Evolutionary conservation across 1,140 invertebrate species (phyloP), one percentile per base, ranked within the genome.

Genomic region (Scaptomyza hsui): DNA sequence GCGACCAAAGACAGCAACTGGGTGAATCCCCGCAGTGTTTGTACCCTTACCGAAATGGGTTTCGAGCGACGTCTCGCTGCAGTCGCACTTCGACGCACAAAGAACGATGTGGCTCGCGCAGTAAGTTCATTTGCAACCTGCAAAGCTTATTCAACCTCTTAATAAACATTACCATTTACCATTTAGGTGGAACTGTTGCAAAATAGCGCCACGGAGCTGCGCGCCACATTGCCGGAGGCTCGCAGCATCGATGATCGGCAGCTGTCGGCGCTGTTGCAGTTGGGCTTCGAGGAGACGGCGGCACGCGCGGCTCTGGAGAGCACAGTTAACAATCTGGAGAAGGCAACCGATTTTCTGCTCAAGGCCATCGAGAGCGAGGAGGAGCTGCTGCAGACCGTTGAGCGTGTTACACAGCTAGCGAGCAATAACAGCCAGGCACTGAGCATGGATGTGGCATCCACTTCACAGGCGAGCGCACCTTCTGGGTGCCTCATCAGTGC

Each of bases 21-120:
- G 89, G 76, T 90, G 0, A 91, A 91, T 78, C 90, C 90, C 0
- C 68, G 89, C 6, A 90, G 86, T 49, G 92, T 94, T 24, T 92
- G 94, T 70, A 93, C 93, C 47, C 70, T 96, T 18, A 91, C 93
- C 21, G 92, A 92, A 29, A 96, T 96, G 95, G 95, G 95, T 0
- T 96, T 92, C 91, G 74, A 92, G 7, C 92, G 92, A 3, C 90
- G 92, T 4, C 83, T 93, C 9, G 93, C 94, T 1, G 79, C 92
- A 0, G 70, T 91, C 7, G 95, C 95, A 1, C 89, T 96, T 15
- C 92, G 93, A 64, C 93, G 93, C 64, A 90, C 93, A 12, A 94
- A 96, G 74, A 96, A 96, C 91, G 92, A 95, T 83, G 92, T 95
- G 3, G 92, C 93, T 1, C 90, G 92, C 37, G 95, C 95, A 18